Conservation (phyloP, 2,113 vertebrate genomes). For the Pipra filicauda region DNA sequence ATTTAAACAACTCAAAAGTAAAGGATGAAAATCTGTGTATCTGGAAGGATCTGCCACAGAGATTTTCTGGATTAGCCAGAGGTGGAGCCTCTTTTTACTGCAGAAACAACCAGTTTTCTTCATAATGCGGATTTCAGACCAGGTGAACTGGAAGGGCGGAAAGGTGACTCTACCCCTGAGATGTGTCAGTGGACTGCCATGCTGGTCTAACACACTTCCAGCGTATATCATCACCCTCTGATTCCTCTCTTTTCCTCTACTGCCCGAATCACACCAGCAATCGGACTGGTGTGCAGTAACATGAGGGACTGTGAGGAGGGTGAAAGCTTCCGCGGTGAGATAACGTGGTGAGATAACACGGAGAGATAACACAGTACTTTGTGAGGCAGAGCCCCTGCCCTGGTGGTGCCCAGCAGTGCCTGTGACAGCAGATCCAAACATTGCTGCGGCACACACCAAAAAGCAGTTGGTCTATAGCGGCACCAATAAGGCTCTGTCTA, state of each 20-base stretch:
- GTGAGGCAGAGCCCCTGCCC: neutral
- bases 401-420: neutral
- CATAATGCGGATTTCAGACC: neutral
- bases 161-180: neutral
- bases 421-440: neutral
- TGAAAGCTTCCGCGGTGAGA: fast-evolving
- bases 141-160: neutral
- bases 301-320: neutral
- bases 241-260: neutral
- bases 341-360: neutral
- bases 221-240: neutral
- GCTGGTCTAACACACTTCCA: neutral
- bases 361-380: fast-evolving
- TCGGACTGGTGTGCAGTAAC: neutral
- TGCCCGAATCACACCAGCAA: neutral
- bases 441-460: fast-evolving
- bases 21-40: neutral
- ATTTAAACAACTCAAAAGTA: neutral
- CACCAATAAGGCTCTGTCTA: neutral
- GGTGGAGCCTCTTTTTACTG: neutral
- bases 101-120: neutral
- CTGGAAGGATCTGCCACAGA: neutral
- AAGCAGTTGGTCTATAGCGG: neutral
- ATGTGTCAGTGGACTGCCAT: fast-evolving
- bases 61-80: neutral